phyloP scores from a whole-genome alignment of 2,113 vertebrate genomes.

The Scortum barcoo region DNA sequence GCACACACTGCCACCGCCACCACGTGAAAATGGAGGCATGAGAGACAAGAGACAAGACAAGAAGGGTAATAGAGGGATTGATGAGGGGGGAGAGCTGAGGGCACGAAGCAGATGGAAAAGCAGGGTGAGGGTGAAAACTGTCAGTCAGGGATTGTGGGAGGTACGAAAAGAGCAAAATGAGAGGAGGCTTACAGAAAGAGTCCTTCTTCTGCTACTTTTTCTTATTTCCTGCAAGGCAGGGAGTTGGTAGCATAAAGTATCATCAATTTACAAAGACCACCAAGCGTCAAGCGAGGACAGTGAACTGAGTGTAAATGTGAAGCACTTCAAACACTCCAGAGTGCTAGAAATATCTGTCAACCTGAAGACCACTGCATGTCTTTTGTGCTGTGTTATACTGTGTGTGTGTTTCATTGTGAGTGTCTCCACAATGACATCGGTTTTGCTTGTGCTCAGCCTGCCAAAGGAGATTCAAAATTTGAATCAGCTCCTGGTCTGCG shows the following conservation, averaged over 20 bases:
- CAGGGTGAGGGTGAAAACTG: constrained; percentile 42
- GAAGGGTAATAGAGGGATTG: constrained; percentile 59
- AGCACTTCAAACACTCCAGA: constrained; percentile 4
- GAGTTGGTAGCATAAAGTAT: constrained; percentile 1
- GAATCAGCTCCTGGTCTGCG: not conserved
- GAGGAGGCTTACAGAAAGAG: constrained; percentile 16
- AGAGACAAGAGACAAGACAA: constrained; percentile 55
- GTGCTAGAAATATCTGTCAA: not conserved
- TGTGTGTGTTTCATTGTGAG: not conserved
- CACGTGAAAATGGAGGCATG: constrained; percentile 31
- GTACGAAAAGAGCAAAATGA: constrained; percentile 18
- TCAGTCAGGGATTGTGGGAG: constrained; percentile 44
- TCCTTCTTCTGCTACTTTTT: not conserved
- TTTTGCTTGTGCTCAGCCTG: not conserved
- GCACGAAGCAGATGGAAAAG: constrained; percentile 44
- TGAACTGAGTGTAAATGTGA: not conserved
- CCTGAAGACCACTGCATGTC: not conserved
- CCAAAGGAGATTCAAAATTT: constrained; percentile 9
- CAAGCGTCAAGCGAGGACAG: constrained; percentile 13
- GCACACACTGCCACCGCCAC: constrained; percentile 28
- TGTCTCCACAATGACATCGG: not conserved
- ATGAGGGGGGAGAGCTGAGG: constrained; percentile 50
- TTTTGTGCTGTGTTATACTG: not conserved
- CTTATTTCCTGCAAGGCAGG: not conserved
- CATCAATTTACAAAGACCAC: constrained; percentile 1